Evolutionary conservation across 2,797 vertebrate species (phyloP).

Genomic region (Knipowitschia caucasica): DNA sequence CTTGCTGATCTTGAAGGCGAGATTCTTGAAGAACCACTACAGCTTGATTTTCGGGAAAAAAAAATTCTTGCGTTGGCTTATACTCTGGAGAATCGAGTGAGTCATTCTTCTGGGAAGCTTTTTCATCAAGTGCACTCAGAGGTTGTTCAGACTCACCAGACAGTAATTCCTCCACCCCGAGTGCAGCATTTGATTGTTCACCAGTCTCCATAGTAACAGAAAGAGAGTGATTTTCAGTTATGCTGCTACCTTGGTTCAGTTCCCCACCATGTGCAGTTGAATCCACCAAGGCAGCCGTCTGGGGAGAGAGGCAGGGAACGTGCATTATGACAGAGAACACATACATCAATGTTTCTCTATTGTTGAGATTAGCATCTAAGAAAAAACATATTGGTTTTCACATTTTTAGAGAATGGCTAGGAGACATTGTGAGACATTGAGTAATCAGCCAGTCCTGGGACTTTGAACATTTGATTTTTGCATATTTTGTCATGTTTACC

Average conservation of each 20-base stretch:
- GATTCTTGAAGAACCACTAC: constrained; percentile 23
- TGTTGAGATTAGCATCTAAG: background rate
- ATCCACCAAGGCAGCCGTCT: constrained; percentile 61
- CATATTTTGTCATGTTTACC: too few relatives aligned
- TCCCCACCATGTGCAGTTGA: constrained; percentile 62
- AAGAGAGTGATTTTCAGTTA: constrained; percentile 62
- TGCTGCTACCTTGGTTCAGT: constrained; percentile 63
- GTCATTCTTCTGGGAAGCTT: constrained; percentile 43
- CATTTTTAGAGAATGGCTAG: background rate
- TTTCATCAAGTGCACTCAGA: constrained; percentile 41
- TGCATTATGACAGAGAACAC: background rate
- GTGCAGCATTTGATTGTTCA: constrained; percentile 64
- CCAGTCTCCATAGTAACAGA: constrained; percentile 78
- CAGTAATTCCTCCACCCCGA: constrained; percentile 61
- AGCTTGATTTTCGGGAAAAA: constrained; percentile 37
- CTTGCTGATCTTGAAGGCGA: constrained; percentile 45
- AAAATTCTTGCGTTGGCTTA: constrained; percentile 29
- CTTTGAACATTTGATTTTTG: too few relatives aligned
- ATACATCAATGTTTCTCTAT: background rate
- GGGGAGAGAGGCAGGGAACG: constrained; percentile 24
- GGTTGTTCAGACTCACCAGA: constrained; percentile 57
- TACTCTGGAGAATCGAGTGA: constrained; percentile 35
- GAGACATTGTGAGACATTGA: too few relatives aligned
- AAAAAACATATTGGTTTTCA: background rate
- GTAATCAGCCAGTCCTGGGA: too few relatives aligned